Conservation (phyloP, 2,888 invertebrate genomes). For the Scaptodrosophila latifasciaeformis region DNA sequence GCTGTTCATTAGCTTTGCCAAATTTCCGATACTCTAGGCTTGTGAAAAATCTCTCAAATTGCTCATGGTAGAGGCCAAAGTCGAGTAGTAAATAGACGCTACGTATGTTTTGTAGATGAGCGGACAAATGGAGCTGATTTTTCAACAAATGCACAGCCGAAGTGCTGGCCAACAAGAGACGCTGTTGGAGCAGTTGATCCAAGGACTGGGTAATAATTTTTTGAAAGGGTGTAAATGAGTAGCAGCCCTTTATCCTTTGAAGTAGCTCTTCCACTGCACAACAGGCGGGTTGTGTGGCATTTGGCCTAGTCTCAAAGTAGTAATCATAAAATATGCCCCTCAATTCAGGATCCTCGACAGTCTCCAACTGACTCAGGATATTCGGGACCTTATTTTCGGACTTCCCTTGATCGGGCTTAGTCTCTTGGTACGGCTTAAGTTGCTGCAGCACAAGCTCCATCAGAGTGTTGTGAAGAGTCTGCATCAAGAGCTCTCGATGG, state of each 20-base stretch:
- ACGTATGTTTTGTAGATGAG: slow-evolving; percentile 3
- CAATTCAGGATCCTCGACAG: background rate
- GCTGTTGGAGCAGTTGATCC: slow-evolving; percentile 3
- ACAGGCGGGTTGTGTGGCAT: background rate
- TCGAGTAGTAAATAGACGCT: slow-evolving; percentile 13
- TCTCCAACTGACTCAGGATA: slow-evolving; percentile 24
- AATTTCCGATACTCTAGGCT: background rate
- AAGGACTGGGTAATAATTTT: slow-evolving; percentile 22
- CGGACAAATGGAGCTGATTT: slow-evolving; percentile 1
- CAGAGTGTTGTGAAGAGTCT: slow-evolving; percentile 13
- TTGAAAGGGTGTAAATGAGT: slow-evolving; percentile 12
- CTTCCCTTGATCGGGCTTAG: background rate
- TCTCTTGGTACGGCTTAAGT: slow-evolving; percentile 4
- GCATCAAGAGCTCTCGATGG: background rate
- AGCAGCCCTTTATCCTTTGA: slow-evolving; percentile 11
- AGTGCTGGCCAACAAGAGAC: slow-evolving; percentile 11
- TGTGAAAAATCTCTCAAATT: background rate
- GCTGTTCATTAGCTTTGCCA: background rate
- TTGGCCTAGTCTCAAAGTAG: slow-evolving; percentile 20
- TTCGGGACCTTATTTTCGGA: background rate
- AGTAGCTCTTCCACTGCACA: slow-evolving; percentile 25
- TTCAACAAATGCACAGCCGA: slow-evolving; percentile 18
- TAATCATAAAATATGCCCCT: slow-evolving; percentile 26
- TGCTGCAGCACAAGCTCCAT: slow-evolving; percentile 10
- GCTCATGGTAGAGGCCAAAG: background rate